These are phyloP conservation scores for Hydrocynus forskahlii DNA, from an alignment of 2,797 vertebrate species.

Conservation along the genomic window DNA sequence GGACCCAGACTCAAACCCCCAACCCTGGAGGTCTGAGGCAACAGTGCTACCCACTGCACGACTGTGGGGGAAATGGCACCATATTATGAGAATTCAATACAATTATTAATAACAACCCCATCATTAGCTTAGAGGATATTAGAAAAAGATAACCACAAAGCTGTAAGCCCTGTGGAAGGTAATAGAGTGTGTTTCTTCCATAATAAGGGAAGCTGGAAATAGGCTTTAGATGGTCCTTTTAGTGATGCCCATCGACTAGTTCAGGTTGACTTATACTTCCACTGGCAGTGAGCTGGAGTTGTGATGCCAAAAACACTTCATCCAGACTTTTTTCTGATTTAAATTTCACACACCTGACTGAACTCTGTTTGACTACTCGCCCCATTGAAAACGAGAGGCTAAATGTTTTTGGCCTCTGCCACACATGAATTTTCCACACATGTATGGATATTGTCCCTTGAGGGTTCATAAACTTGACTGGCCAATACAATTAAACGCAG, in stretches of 20 bases:
- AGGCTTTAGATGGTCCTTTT: slow-evolving; percentile 38
- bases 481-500: slow-evolving; percentile 77
- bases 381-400: slow-evolving; percentile 53
- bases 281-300: slow-evolving; percentile 59
- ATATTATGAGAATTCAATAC: not conserved
- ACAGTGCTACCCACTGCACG: too few relatives aligned
- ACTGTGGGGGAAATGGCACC: too few relatives aligned
- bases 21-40: too few relatives aligned
- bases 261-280: slow-evolving; percentile 49
- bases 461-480: slow-evolving; percentile 54
- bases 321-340: slow-evolving; percentile 47
- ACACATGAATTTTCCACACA: slow-evolving; percentile 65
- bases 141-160: slow-evolving; percentile 10
- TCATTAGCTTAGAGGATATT: slow-evolving; percentile 18
- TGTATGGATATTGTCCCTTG: slow-evolving; percentile 63
- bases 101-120: slow-evolving; percentile 11
- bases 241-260: slow-evolving; percentile 46
- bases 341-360: slow-evolving; percentile 65
- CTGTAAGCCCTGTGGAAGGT: slow-evolving; percentile 11
- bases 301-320: slow-evolving; percentile 63
- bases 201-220: slow-evolving; percentile 38
- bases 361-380: slow-evolving; percentile 58
- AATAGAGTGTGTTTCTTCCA: slow-evolving; percentile 27
- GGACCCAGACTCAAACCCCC: too few relatives aligned
- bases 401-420: slow-evolving; percentile 60